These are phyloP conservation scores for Salarias fasciatus DNA, from an alignment of 2,797 vertebrate species.

Conservation along the genomic window DNA sequence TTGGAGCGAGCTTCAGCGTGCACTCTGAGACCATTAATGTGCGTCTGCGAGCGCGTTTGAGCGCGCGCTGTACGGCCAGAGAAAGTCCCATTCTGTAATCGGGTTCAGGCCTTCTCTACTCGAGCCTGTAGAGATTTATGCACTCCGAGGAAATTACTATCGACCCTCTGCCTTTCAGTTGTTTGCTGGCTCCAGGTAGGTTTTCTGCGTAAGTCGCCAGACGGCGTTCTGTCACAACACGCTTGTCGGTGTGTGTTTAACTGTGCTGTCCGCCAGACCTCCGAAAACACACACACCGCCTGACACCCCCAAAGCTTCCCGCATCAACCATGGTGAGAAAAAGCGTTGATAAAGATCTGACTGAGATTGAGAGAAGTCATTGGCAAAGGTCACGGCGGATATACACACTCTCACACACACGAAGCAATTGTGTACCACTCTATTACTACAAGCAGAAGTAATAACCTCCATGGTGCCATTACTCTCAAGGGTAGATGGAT, in stretches of 20 bases:
- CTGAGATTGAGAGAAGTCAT: slow-evolving; percentile 9
- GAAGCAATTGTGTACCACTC: slow-evolving; percentile 3
- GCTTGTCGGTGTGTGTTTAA: slow-evolving; percentile 5
- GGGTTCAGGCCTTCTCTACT: slow-evolving; percentile 44
- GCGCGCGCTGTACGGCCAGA: slow-evolving; percentile 2
- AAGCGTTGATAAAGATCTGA: slow-evolving; percentile 46
- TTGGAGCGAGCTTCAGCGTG: slow-evolving; percentile 1
- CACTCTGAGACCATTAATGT: slow-evolving; percentile 7
- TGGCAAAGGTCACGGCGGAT: slow-evolving; percentile 46
- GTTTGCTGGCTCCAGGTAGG: slow-evolving; percentile 20
- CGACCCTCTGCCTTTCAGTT: slow-evolving; percentile 45
- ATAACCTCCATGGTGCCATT: slow-evolving; percentile 24
- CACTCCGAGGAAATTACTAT: slow-evolving; percentile 65
- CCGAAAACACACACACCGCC: background rate
- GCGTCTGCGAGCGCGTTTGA: slow-evolving; percentile 7
- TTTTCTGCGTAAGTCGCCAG: slow-evolving; percentile 34
- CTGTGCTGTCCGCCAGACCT: background rate
- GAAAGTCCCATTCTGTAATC: slow-evolving; percentile 29
- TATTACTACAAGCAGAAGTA: slow-evolving; percentile 22
- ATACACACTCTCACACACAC: slow-evolving; percentile 4
- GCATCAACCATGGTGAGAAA: slow-evolving; percentile 15
- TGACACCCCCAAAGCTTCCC: background rate
- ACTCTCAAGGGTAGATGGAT: slow-evolving; percentile 54
- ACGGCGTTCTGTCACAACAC: background rate
- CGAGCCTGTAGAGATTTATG: slow-evolving; percentile 60